Conservation (phyloP, 2,888 invertebrate species). For the Caenorhabditis parvicauda region DNA sequence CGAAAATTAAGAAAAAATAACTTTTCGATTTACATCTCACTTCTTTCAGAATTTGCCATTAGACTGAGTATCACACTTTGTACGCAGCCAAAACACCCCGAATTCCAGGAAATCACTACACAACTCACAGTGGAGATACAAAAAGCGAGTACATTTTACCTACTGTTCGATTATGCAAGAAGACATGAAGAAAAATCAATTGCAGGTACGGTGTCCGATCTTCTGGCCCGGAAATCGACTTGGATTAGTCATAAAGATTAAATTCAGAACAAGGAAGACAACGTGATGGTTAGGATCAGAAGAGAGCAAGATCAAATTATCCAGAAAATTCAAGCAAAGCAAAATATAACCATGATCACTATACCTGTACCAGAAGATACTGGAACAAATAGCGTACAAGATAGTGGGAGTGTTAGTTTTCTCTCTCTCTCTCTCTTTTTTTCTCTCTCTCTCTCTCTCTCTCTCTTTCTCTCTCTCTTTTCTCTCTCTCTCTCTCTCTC, state of each 20-base stretch:
- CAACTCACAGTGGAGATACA: slow-evolving; percentile 59
- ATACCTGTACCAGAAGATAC: neutral
- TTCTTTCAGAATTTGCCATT: neutral
- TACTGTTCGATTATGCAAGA: slow-evolving; percentile 57
- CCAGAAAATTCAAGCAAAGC: slow-evolving; percentile 36
- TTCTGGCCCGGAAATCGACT: neutral
- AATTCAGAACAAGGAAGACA: slow-evolving; percentile 26
- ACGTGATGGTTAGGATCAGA: slow-evolving; percentile 25
- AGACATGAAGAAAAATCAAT: slow-evolving; percentile 32
- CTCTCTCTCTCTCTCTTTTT: neutral
- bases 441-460: neutral
- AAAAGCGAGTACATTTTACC: slow-evolving; percentile 60
- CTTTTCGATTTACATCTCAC: neutral
- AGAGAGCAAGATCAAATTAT: slow-evolving; percentile 37
- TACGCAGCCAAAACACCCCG: neutral
- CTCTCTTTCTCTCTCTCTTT: neutral
- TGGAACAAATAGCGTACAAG: neutral
- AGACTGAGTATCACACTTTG: neutral
- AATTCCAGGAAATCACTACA: slow-evolving; percentile 47
- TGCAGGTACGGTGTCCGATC: slow-evolving; percentile 12
- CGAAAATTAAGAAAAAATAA: no score
- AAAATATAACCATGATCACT: neutral
- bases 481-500: neutral
- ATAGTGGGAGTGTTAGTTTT: neutral
- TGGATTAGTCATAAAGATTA: neutral